Conservation (phyloP, 2,113 vertebrate genomes). For the Osmerus eperlanus region DNA sequence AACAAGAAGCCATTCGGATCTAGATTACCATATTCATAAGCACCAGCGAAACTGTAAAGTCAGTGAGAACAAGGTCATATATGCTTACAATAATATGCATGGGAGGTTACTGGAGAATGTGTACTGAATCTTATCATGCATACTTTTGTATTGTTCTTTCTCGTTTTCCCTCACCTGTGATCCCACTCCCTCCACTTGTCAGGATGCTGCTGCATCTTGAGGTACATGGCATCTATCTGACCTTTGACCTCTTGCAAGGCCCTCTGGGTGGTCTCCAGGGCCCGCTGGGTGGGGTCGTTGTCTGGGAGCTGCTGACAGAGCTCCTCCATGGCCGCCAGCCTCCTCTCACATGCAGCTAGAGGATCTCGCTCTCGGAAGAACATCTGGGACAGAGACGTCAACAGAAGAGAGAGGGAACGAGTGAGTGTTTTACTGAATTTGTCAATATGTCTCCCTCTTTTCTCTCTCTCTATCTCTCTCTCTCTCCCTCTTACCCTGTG, state of each 20-base stretch:
- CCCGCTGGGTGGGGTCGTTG: conserved; percentile 75
- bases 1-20: conserved; percentile 20
- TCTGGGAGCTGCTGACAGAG: conserved; percentile 86
- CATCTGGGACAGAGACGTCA: conserved; percentile 62
- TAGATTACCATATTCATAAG: too few species aligned
- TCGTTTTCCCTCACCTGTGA: conserved; percentile 70
- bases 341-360: conserved; percentile 82
- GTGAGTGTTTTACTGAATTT: neutral
- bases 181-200: conserved; percentile 89
- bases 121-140: too few species aligned
- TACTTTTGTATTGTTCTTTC: neutral
- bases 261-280: conserved; percentile 64
- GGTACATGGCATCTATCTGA: conserved; percentile 72
- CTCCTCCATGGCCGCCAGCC: conserved; percentile 84
- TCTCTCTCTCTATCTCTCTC: too few species aligned
- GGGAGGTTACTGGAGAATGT: too few species aligned
- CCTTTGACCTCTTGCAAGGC: conserved; percentile 75
- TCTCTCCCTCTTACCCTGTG: conserved; percentile 76
- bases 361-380: conserved; percentile 86
- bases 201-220: conserved; percentile 77
- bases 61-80: too few species aligned
- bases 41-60: too few species aligned
- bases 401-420: neutral
- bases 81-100: neutral
- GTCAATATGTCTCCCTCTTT: neutral